Evolutionary conservation across 2,888 invertebrate species (phyloP).

Genomic region (Eumerus sabulonum): DNA sequence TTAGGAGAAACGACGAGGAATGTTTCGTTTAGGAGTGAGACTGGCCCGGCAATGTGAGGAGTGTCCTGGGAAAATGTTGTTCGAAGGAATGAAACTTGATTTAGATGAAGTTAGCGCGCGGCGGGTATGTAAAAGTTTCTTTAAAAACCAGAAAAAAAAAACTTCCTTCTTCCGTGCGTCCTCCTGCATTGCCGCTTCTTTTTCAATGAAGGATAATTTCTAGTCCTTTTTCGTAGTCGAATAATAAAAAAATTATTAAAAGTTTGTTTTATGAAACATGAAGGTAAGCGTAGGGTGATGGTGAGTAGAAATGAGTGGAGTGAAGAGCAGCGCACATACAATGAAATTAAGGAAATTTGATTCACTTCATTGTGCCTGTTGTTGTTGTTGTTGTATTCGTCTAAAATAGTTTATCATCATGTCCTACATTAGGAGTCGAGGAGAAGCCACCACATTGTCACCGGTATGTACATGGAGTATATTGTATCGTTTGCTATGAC

Average conservation of each 20-base stretch:
- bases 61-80: too few relatives aligned
- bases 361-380: constrained; percentile 56
- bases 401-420: constrained; percentile 72
- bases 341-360: constrained; percentile 68
- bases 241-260: constrained; percentile 52
- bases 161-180: constrained; percentile 23
- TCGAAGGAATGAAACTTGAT: constrained; percentile 62
- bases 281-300: constrained; percentile 63
- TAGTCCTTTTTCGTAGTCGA: constrained; percentile 36
- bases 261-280: constrained; percentile 67
- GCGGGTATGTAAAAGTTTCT: constrained; percentile 66
- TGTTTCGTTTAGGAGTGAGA: constrained; percentile 22
- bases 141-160: constrained; percentile 30
- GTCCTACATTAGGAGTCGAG: constrained; percentile 62
- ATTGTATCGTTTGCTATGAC: too few relatives aligned
- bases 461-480: too few relatives aligned
- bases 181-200: constrained; percentile 35
- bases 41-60: not conserved
- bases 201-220: constrained; percentile 61
- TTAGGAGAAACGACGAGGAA: constrained; percentile 56
- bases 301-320: not conserved
- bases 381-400: constrained; percentile 61
- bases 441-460: constrained; percentile 12
- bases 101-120: constrained; percentile 67
- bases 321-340: constrained; percentile 36